Conservation (phyloP, 2,797 vertebrate genomes). For the Pristis pectinata region DNA sequence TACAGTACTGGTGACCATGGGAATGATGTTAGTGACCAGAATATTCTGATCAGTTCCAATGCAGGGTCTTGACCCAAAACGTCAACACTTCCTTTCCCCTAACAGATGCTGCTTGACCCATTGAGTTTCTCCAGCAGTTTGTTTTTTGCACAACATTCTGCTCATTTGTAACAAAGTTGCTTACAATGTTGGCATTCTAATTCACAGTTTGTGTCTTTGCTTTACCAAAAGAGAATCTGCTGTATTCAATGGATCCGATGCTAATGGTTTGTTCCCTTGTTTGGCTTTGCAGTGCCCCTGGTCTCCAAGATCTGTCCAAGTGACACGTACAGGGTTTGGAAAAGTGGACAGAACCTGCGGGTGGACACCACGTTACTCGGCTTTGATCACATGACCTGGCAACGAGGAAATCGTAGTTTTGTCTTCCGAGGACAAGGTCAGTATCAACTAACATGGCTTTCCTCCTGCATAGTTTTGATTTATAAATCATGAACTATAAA, state of each 20-base stretch:
- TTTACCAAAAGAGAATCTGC: background rate
- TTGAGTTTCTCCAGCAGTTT: too few species aligned
- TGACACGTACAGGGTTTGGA: slow-evolving; percentile 96
- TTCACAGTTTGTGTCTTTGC: too few species aligned
- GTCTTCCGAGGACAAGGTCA: slow-evolving; percentile 91
- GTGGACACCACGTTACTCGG: slow-evolving; percentile 92
- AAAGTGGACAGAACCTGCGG: slow-evolving; percentile 88
- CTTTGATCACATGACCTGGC: slow-evolving; percentile 99
- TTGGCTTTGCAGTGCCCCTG: slow-evolving; percentile 69
- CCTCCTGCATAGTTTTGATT: background rate
- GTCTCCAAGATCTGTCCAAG: slow-evolving; percentile 97
- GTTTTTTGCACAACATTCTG: background rate
- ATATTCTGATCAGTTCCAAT: background rate
- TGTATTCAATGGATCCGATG: too few species aligned
- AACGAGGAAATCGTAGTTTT: slow-evolving; percentile 92
- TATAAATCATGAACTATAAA: background rate
- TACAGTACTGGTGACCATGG: background rate
- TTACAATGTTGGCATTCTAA: background rate
- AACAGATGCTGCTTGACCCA: too few species aligned
- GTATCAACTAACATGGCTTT: slow-evolving; percentile 23
- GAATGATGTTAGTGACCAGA: background rate
- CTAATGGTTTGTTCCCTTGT: background rate
- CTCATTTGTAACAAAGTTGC: background rate
- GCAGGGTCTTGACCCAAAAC: too few species aligned
- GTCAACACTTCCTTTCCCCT: too few species aligned